A percentile compares a stretch with the other conserved stretches of the same genome.
phyloP scores from a whole-genome alignment of 2,797 vertebrate species.

The Onychomys arenicola region DNA sequence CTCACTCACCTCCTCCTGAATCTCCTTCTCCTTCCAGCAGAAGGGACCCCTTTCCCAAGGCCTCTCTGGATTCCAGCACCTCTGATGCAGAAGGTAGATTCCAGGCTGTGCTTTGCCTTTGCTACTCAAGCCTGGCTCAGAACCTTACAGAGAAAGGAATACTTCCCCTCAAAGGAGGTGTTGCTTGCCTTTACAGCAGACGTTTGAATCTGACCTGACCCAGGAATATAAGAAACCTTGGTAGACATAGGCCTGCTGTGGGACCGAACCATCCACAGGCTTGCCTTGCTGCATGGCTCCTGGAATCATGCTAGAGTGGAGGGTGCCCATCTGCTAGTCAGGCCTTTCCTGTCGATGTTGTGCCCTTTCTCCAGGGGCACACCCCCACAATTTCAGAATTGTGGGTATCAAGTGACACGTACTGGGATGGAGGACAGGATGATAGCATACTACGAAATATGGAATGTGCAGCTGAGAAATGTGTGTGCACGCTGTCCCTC shows the following conservation, averaged over 20 bases:
- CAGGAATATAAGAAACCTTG: neutral
- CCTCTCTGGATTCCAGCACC: neutral
- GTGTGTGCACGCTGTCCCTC: neutral
- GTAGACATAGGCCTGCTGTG: neutral
- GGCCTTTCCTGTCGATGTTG: neutral
- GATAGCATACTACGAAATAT: neutral
- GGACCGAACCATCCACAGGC: neutral
- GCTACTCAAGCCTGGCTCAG: neutral
- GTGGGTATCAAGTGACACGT: neutral
- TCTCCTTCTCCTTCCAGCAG: neutral
- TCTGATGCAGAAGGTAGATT: neutral
- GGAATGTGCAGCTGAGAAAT: neutral
- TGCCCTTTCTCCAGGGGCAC: neutral
- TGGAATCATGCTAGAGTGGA: neutral
- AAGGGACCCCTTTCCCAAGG: neutral
- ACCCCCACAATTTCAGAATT: neutral
- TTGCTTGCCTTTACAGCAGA: neutral
- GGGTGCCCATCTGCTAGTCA: neutral
- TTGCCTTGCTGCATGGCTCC: neutral
- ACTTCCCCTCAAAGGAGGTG: neutral
- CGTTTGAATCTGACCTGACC: constrained; percentile 25
- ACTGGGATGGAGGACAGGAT: neutral
- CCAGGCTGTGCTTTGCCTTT: neutral
- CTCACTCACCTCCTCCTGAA: neutral
- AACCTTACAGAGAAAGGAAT: neutral